These are phyloP conservation scores for Petrosia ficiformis DNA, from an alignment of 37 sponge, comb jelly and placozoan species.

Conservation along the genomic window DNA sequence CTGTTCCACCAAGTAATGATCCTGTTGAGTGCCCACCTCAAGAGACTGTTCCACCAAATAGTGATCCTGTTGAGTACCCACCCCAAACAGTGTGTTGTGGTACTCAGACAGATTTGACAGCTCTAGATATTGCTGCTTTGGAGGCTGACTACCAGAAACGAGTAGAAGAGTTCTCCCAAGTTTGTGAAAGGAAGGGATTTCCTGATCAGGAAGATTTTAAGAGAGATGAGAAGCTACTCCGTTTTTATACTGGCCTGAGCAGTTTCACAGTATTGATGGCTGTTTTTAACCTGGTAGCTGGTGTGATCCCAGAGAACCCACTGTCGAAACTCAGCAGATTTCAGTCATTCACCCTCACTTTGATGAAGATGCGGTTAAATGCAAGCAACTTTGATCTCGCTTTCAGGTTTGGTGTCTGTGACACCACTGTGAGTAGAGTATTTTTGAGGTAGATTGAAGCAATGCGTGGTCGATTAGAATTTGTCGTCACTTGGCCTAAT, in stretches of 20 bases:
- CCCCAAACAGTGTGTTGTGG: neutral
- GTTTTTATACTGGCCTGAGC: constrained; percentile 36
- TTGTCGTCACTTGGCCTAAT: constrained; percentile 31
- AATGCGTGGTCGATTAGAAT: constrained; percentile 18
- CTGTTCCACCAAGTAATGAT: neutral
- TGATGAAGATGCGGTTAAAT: constrained; percentile 6
- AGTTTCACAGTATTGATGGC: constrained; percentile 31
- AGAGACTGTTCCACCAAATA: neutral
- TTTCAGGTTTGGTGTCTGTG: constrained; percentile 15
- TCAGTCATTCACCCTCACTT: constrained; percentile 12
- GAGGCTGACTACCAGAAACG: constrained; percentile 22
- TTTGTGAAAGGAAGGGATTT: constrained; percentile 7
- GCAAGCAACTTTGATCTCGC: constrained; percentile 10
- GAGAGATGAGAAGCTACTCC: constrained; percentile 11
- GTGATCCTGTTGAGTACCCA: too few relatives aligned
- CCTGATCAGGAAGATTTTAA: constrained; percentile 18
- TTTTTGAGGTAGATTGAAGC: neutral
- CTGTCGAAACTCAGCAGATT: neutral
- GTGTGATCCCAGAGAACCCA: neutral
- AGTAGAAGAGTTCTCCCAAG: constrained; percentile 3
- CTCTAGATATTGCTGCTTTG: constrained; percentile 1
- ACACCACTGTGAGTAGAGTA: neutral
- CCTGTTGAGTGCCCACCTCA: too few relatives aligned
- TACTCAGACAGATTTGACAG: constrained; percentile 42
- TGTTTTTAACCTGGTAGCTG: constrained; percentile 27